Evolutionary conservation across 2,888 invertebrate genomes (phyloP), one percentile per base, ranked within the genome.

Genomic region (Lycocerus yunnanus): DNA sequence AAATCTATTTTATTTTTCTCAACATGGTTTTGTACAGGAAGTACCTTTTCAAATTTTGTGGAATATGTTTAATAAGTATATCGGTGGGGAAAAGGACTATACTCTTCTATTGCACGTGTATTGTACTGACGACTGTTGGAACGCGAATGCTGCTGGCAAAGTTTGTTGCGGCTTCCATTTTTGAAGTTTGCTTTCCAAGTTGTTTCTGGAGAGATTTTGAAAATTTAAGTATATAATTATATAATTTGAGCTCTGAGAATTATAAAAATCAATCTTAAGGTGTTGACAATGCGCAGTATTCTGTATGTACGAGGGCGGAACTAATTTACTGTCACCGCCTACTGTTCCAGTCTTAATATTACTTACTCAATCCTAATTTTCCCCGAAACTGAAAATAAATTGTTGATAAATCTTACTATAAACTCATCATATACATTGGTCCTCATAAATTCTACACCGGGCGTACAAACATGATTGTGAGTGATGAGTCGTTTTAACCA

Each of bases 241-340:
- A 78, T 79, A 80, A 80, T 79, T 80, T 78, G 78, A 78, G 78
- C 73, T 71, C 76, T 66, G 79, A 79, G 78, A 78, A 77, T 79
- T 78, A 75, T 76, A 80, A 80, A 80, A 80, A 80, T 80, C 80
- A 80, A 80, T 80, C 79, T 77, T 75, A 80, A 76, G 76, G 76
- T 76, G 76, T 76, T 76, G 76, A 76, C 76, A 76, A 74, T 76
- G 76, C 76, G 76, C 76, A 76, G 72, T 74, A 69, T 76, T 77
- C 69, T 75, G 65, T 73, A 73, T 72, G 72, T 74, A 74, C 73
- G 74, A 70, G 72, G 76, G 76, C 76, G 75, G 77, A 75, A 77
- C 77, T 70, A 77, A 75, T 77, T 77, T 73, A 75, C 75, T 75
- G 77, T 73, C 75, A 66, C 75, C 75, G 77, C 73, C 74, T 77